Percentiles rank a stretch among this genome's conserved stretches.
Conservation (phyloP, 2,113 vertebrate species). For the Arothron firmamentum region DNA sequence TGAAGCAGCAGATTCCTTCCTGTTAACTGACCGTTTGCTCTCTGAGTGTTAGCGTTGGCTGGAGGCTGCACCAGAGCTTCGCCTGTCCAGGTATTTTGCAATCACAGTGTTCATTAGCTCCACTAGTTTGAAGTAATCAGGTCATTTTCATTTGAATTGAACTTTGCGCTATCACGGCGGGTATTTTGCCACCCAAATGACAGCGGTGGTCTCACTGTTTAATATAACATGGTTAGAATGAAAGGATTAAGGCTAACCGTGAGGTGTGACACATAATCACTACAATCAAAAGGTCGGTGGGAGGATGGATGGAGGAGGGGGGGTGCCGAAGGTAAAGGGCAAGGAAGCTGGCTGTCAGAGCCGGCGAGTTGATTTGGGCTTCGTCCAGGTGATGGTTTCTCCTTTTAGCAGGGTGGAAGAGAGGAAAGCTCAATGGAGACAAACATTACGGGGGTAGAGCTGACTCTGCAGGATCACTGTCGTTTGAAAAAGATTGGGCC, state of each 20-base stretch:
- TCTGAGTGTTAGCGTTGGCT: constrained; percentile 51
- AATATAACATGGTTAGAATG: constrained; percentile 34
- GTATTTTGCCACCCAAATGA: constrained; percentile 41
- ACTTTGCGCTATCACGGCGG: constrained; percentile 44
- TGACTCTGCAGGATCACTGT: constrained; percentile 47
- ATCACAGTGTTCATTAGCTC: constrained; percentile 52
- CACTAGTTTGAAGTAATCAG: constrained; percentile 55
- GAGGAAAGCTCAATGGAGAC: constrained; percentile 40
- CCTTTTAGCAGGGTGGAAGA: constrained; percentile 22
- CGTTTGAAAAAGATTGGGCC: constrained; percentile 49
- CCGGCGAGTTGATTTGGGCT: constrained; percentile 43
- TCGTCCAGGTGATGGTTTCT: constrained; percentile 41
- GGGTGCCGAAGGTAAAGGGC: constrained; percentile 22
- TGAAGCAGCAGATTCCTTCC: constrained; percentile 63
- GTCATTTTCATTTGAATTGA: constrained; percentile 75
- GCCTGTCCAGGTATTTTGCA: constrained; percentile 49
- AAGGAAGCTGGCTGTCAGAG: constrained; percentile 31
- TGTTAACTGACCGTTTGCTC: constrained; percentile 51
- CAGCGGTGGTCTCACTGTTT: constrained; percentile 27
- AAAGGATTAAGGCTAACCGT: constrained; percentile 53
- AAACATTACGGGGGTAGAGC: constrained; percentile 45
- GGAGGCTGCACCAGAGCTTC: constrained; percentile 32
- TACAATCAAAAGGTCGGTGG: constrained; percentile 32
- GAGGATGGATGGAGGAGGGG: constrained; percentile 19
- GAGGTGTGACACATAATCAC: constrained; percentile 49